Base-by-base conservation (phyloP, 2,888 invertebrate genomes). In the Sinhomidia bicolor region DNA sequence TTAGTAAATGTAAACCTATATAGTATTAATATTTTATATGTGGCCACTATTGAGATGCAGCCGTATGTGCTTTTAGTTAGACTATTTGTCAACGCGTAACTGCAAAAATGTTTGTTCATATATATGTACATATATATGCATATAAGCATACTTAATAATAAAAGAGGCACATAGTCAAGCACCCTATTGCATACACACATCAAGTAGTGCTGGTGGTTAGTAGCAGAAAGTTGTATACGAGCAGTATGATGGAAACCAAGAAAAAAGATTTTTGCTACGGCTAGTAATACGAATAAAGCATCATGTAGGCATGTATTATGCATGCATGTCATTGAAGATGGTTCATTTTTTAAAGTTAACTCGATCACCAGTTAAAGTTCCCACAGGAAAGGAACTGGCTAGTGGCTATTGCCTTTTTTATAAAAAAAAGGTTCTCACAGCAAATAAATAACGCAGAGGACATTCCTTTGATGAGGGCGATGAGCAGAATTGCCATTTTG, bases 371-470 rank as follows among this genome's bases (percentile, higher is more conserved):
- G 83, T 88, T 84, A 88, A 78, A 44, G 71, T 88, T 88, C 88
- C 88, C 88, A 88, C 88, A 88, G 88, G 76, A 76, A 76, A 76
- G 76, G 79, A 88, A 88, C 88, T 81, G 82, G 82, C 78, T 79
- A 81, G 74, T 71, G 32, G 29, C 5, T 29, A 60, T 26, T 57
- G 32, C 4, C 32, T 32, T 10, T 51, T 29, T 47, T 47, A 12
- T 36, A 0, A 44, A 57, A 86, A 87, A 82, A 82, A n/a, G n/a
- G 60, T 88, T 88, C 88, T 76, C 88, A 88, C 68, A 83, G 29
- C 29, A 29, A 17, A 51, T 29, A 12, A 9, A 12, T 29, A 20
- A n/a, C 17, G 47, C 3, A 29, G 65, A 68, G 32, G 65, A 85
- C 79, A 65, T 62, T 86, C 6, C 7, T 47, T n/a, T 76, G 17